Evolutionary conservation across 2,797 vertebrate species (phyloP).

Genomic region (Brachyalestes nurse): DNA sequence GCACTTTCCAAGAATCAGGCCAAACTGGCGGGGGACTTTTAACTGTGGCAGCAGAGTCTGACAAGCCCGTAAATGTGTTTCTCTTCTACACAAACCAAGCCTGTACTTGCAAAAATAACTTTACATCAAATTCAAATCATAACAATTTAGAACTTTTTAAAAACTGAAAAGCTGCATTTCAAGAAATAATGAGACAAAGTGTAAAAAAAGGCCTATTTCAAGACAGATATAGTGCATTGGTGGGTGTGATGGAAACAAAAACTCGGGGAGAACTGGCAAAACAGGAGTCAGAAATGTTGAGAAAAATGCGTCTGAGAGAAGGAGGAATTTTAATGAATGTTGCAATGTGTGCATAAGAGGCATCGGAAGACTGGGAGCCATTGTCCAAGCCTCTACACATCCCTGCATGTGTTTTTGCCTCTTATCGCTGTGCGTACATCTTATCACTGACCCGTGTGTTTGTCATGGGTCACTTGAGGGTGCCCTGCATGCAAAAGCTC

Average conservation of each 20-base stretch:
- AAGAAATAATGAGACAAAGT: background rate
- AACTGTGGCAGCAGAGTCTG: too few species aligned
- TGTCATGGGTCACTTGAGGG: conserved; percentile 20
- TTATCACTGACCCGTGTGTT: conserved; percentile 46
- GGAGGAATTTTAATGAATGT: conserved; percentile 37
- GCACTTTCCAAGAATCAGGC: too few species aligned
- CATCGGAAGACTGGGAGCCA: conserved; percentile 5
- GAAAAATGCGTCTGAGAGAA: background rate
- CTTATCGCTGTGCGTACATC: conserved; percentile 38
- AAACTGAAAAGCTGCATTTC: background rate
- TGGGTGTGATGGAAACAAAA: too few species aligned
- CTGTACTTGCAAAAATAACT: too few species aligned
- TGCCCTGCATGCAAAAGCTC: conserved; percentile 23
- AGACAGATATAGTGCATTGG: too few species aligned
- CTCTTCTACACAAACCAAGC: too few species aligned
- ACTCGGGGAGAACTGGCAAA: background rate
- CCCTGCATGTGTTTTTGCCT: conserved; percentile 35
- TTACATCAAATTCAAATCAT: too few species aligned
- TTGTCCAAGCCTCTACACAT: conserved; percentile 18
- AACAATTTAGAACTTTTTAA: background rate
- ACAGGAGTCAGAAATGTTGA: conserved; percentile 13
- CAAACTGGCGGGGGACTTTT: too few species aligned
- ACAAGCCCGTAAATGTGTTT: too few species aligned
- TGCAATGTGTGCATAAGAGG: conserved; percentile 24
- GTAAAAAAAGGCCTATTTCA: background rate